A percentile compares a stretch with the other conserved stretches of the same genome.
Evolutionary conservation across 2,888 invertebrate species (phyloP).

Genomic region (Drosophila algonquin): DNA sequence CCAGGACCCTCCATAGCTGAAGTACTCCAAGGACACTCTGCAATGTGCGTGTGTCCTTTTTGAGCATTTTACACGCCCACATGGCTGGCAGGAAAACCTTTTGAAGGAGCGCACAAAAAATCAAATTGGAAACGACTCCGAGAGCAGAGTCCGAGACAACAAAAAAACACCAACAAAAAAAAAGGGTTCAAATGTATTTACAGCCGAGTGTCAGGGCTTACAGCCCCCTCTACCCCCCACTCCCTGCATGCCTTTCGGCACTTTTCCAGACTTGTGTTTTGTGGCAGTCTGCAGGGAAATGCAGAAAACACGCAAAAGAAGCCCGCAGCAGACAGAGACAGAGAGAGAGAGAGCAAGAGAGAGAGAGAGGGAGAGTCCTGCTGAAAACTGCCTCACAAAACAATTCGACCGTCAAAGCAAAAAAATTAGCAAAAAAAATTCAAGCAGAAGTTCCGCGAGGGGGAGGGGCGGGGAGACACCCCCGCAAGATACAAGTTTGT

Average conservation of each 20-base stretch:
- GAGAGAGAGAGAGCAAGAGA: no score
- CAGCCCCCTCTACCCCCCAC: background rate
- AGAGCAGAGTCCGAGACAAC: background rate
- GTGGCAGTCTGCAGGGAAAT: conserved; percentile 51
- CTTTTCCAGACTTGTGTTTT: conserved; percentile 37
- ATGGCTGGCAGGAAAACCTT: conserved; percentile 30
- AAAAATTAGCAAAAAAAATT: conserved; percentile 29
- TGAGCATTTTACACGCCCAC: conserved; percentile 53
- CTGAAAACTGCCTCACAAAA: conserved; percentile 8
- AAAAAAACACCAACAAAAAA: conserved; percentile 37
- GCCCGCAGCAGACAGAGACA: conserved; percentile 35
- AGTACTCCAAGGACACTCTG: conserved; percentile 33
- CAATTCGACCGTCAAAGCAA: conserved; percentile 32
- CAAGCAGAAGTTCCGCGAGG: conserved; percentile 30
- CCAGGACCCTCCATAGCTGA: conserved; percentile 21
- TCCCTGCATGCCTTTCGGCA: conserved; percentile 7
- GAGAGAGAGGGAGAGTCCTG: background rate
- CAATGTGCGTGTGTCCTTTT: conserved; percentile 56
- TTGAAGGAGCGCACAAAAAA: conserved; percentile 34
- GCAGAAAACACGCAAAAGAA: conserved; percentile 60
- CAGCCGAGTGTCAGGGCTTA: conserved; percentile 25
- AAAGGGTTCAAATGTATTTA: conserved; percentile 77
- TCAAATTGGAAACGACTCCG: conserved; percentile 39
- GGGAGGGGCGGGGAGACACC: conserved; percentile 10
- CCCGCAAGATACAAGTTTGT: conserved; percentile 51